Evolutionary conservation across 2,797 vertebrate genomes (phyloP).

Genomic region (Hirundo rustica): DNA sequence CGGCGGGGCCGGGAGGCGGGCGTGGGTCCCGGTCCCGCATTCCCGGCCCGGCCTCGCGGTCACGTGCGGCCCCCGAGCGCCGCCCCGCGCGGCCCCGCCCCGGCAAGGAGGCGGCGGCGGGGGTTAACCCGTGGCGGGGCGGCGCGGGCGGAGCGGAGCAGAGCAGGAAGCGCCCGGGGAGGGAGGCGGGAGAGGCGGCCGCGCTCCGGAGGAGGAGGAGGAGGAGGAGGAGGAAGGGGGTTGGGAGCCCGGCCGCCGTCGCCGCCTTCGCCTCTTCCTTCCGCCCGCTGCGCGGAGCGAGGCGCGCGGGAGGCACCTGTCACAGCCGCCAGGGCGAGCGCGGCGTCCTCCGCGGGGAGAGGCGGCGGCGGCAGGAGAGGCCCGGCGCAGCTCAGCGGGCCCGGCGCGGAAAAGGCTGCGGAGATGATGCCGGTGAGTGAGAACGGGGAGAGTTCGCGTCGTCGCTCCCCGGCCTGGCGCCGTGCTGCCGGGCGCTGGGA

Average conservation of each 20-base stretch:
- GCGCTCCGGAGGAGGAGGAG: background rate
- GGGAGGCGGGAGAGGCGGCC: background rate
- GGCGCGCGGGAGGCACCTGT: slow-evolving; percentile 31
- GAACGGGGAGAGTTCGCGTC: background rate
- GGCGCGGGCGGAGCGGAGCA: slow-evolving; percentile 24
- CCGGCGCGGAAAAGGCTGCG: background rate
- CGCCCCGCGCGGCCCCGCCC: background rate
- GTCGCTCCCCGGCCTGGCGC: background rate
- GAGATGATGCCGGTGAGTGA: slow-evolving; percentile 54
- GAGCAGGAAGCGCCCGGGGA: slow-evolving; percentile 29
- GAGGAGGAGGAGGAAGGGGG: background rate
- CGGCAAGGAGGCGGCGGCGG: background rate
- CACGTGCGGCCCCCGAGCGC: background rate
- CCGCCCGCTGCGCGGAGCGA: slow-evolving; percentile 28
- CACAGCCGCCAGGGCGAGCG: slow-evolving; percentile 35
- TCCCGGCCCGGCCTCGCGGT: background rate
- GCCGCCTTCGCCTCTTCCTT: slow-evolving; percentile 6
- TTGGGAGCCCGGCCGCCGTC: background rate
- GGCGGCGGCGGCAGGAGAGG: background rate
- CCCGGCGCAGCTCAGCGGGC: background rate
- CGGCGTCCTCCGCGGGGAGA: slow-evolving; percentile 6
- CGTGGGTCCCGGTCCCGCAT: rapidly evolving
- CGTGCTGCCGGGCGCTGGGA: background rate
- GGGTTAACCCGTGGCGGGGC: slow-evolving; percentile 44
- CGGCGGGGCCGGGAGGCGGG: background rate